Evolutionary conservation across 92 coral and sea anemone species (phyloP).

Genomic region (Phenganax marumi): DNA sequence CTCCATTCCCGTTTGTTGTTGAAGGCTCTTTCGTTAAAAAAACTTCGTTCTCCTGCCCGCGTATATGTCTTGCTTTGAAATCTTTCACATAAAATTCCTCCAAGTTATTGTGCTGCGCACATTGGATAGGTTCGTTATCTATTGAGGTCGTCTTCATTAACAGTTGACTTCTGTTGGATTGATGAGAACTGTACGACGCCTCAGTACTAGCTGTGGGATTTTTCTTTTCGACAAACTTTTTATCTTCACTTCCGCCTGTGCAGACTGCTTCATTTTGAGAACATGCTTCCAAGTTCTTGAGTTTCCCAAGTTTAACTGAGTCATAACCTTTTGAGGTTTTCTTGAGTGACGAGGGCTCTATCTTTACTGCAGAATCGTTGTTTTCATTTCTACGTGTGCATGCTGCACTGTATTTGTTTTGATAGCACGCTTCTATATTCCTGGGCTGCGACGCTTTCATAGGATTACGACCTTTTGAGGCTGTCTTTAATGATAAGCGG

Average conservation of each 20-base stretch:
- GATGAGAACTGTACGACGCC: too few species aligned
- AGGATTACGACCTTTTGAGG: constrained; percentile 8
- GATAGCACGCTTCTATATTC: too few species aligned
- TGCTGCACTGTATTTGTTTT: too few species aligned
- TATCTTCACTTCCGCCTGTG: not conserved
- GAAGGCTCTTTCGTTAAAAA: not conserved
- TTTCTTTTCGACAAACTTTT: not conserved
- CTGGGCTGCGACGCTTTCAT: not conserved
- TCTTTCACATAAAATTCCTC: not conserved
- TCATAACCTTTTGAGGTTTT: constrained; percentile 13
- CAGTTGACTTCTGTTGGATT: too few species aligned
- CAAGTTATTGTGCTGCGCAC: too few species aligned
- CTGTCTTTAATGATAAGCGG: constrained; percentile 18
- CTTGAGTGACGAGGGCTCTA: constrained; percentile 16
- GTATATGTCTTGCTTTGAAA: not conserved
- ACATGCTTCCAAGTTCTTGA: not conserved
- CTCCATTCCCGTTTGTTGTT: not conserved
- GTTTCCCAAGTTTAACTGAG: not conserved
- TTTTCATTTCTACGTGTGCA: too few species aligned
- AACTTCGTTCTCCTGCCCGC: not conserved
- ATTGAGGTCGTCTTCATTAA: too few species aligned
- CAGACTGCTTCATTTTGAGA: not conserved
- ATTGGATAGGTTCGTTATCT: too few species aligned
- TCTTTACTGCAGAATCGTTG: not conserved
- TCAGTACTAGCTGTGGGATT: too few species aligned